Conservation (phyloP, 1,140 invertebrate genomes). For the Babylonia areolata region DNA sequence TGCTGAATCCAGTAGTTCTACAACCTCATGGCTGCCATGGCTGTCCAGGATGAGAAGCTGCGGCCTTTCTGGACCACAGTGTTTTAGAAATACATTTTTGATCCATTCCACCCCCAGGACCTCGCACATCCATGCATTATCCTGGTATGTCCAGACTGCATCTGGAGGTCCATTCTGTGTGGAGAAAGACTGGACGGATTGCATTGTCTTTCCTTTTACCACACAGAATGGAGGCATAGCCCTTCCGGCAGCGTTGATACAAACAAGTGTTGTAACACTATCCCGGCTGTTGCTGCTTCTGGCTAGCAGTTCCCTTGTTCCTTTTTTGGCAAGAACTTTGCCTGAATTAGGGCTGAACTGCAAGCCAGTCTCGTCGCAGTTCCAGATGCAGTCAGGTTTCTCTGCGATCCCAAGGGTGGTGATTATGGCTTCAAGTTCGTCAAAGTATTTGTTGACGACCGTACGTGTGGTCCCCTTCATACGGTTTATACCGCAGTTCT, state of each 20-base stretch:
- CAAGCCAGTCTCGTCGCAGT: constrained; percentile 52
- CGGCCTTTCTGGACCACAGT: constrained; percentile 49
- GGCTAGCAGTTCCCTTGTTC: constrained; percentile 32
- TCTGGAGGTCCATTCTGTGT: constrained; percentile 37
- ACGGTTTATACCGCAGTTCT: background rate
- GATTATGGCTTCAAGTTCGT: constrained; percentile 27
- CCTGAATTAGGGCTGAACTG: constrained; percentile 42
- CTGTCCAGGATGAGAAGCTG: constrained; percentile 49
- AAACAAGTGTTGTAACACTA: constrained; percentile 50
- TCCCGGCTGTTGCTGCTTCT: constrained; percentile 30
- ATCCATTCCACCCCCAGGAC: constrained; percentile 52
- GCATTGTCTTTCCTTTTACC: constrained; percentile 48
- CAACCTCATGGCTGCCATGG: constrained; percentile 50
- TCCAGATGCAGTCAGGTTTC: constrained; percentile 48
- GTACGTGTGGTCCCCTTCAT: background rate
- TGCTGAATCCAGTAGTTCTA: constrained; percentile 41
- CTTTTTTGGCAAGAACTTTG: constrained; percentile 40
- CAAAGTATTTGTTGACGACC: constrained; percentile 37
- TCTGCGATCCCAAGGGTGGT: background rate
- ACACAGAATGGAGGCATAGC: constrained; percentile 48
- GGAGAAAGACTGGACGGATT: constrained; percentile 44
- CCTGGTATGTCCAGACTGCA: constrained; percentile 46
- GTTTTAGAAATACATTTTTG: constrained; percentile 49
- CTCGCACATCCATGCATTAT: constrained; percentile 53
- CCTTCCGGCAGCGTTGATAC: constrained; percentile 44